These are phyloP conservation scores for Corythornis cristatus DNA, from an alignment of 2,113 vertebrate genomes.

Conservation along the genomic window DNA sequence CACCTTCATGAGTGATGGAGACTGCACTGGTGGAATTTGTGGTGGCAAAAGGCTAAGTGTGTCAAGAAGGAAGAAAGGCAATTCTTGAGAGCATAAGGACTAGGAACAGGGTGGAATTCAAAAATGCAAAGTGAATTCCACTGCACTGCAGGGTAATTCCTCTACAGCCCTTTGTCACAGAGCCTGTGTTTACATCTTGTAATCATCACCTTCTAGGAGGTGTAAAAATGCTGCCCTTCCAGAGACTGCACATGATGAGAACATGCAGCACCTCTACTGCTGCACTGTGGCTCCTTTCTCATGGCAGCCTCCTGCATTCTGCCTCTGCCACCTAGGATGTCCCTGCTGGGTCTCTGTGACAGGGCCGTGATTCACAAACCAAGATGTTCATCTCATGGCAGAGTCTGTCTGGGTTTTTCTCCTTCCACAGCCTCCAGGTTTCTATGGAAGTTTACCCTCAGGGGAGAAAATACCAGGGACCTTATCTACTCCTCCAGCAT, in stretches of 20 bases:
- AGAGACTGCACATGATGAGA: not conserved
- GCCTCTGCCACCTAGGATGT: not conserved
- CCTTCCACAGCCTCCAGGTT: not conserved
- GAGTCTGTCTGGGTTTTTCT: not conserved
- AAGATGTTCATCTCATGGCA: fast-evolving
- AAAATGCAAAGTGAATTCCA: not conserved
- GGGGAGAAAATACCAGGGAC: not conserved
- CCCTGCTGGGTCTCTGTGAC: not conserved
- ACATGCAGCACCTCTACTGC: not conserved
- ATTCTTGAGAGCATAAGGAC: not conserved
- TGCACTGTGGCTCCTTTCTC: not conserved
- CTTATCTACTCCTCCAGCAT: not conserved
- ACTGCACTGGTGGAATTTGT: not conserved
- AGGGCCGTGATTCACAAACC: not conserved
- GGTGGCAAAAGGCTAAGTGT: not conserved
- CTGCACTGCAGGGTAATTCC: not conserved
- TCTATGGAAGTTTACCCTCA: not conserved
- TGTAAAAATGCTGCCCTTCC: not conserved
- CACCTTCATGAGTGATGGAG: not conserved
- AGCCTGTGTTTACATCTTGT: not conserved
- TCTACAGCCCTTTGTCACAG: not conserved
- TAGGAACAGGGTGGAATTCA: not conserved
- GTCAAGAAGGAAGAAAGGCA: not conserved
- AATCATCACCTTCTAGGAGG: not conserved
- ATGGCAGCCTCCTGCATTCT: not conserved